Evolutionary conservation across 2,888 invertebrate genomes (phyloP).

Genomic region (Parelbella ahira): DNA sequence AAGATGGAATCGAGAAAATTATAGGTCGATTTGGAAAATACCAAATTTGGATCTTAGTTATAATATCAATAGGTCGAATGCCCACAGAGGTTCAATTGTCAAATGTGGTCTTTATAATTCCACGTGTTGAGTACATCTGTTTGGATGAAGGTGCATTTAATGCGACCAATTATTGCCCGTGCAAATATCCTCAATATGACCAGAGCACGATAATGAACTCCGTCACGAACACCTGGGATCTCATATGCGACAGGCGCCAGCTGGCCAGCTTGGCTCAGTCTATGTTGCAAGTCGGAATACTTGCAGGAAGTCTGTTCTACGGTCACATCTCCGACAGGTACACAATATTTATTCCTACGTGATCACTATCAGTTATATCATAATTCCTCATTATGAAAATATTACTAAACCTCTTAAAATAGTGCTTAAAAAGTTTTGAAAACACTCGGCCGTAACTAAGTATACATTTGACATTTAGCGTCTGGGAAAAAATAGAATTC

Average conservation of each 20-base stretch:
- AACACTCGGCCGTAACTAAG: too few relatives aligned
- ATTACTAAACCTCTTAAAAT: too few relatives aligned
- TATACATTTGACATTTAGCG: too few relatives aligned
- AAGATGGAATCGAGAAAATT: slow-evolving; percentile 60
- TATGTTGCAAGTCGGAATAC: slow-evolving; percentile 77
- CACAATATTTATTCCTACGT: too few relatives aligned
- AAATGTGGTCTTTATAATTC: slow-evolving; percentile 79
- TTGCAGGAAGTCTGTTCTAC: slow-evolving; percentile 77
- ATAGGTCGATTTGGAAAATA: slow-evolving; percentile 79
- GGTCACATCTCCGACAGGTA: slow-evolving; percentile 76
- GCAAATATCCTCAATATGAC: slow-evolving; percentile 74
- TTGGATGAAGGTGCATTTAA: slow-evolving; percentile 51
- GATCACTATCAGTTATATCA: too few relatives aligned
- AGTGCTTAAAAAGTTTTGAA: too few relatives aligned
- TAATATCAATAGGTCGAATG: slow-evolving; percentile 72
- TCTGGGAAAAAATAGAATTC: too few relatives aligned
- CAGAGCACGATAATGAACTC: slow-evolving; percentile 73
- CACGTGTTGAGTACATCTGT: slow-evolving; percentile 73
- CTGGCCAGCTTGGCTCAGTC: slow-evolving; percentile 79
- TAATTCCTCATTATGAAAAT: too few relatives aligned
- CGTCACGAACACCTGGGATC: slow-evolving; percentile 81
- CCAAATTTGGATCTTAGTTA: slow-evolving; percentile 72
- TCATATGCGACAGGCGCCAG: slow-evolving; percentile 79
- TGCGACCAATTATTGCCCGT: slow-evolving; percentile 61
- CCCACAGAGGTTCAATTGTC: slow-evolving; percentile 80